Evolutionary conservation across 1,140 invertebrate species (phyloP).

Genomic region (Lepidotrigona ventralis): DNA sequence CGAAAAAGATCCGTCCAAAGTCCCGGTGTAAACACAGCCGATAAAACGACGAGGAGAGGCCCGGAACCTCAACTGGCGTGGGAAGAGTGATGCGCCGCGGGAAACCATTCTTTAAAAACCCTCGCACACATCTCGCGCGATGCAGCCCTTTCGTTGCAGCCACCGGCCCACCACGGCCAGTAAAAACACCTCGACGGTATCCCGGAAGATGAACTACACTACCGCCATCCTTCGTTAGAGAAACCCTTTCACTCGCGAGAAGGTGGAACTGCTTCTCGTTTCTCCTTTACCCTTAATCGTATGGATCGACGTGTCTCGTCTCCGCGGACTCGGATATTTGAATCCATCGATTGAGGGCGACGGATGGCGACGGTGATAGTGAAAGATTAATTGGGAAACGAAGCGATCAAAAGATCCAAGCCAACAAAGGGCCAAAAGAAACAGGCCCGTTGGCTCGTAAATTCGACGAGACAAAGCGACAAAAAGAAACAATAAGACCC

Average conservation of each 20-base stretch:
- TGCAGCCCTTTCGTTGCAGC: constrained; percentile 61
- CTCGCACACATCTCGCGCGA: constrained; percentile 55
- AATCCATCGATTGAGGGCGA: background rate
- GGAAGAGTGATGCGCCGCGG: constrained; percentile 74
- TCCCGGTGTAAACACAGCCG: constrained; percentile 72
- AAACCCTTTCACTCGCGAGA: background rate
- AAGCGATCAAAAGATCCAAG: background rate
- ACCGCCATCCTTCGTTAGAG: constrained; percentile 17
- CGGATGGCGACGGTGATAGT: too few relatives aligned
- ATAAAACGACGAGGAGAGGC: constrained; percentile 67
- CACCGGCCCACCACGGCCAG: constrained; percentile 62
- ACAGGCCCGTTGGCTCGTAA: background rate
- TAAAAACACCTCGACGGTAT: constrained; percentile 57
- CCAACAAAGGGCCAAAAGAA: background rate
- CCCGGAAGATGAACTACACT: constrained; percentile 59
- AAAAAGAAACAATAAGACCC: background rate
- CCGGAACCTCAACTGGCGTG: constrained; percentile 63
- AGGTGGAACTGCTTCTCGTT: background rate
- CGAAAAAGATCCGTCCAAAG: constrained; percentile 70
- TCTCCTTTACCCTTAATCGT: background rate
- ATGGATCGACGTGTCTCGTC: background rate
- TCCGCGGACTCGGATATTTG: background rate
- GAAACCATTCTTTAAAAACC: constrained; percentile 76
- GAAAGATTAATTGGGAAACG: background rate
- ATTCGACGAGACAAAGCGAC: background rate